Conservation (phyloP, 2,797 vertebrate species). For the Cheirogaleus major region DNA sequence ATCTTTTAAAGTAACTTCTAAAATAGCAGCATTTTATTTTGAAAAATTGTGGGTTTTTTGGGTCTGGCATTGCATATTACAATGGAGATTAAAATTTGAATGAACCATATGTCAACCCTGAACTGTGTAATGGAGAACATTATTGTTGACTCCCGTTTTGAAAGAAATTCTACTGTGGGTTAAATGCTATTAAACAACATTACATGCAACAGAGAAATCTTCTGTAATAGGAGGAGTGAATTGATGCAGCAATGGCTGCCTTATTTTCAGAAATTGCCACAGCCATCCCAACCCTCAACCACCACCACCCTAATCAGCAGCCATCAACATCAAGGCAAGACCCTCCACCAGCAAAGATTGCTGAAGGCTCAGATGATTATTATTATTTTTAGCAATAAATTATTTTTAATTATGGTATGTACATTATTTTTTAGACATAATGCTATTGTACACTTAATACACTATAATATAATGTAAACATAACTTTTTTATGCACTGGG, state of each 20-base stretch:
- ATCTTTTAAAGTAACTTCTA: too few relatives aligned
- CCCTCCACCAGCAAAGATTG: not conserved
- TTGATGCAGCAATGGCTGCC: not conserved
- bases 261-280: not conserved
- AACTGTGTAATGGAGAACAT: too few relatives aligned
- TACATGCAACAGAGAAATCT: too few relatives aligned
- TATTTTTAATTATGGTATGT: not conserved
- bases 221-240: not conserved
- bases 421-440: not conserved
- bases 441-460: not conserved
- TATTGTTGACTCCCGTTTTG: not conserved
- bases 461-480: not conserved
- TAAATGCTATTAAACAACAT: too few relatives aligned
- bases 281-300: not conserved
- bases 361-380: not conserved
- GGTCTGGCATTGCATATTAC: too few relatives aligned
- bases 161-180: not conserved
- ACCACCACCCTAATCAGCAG: not conserved
- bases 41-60: too few relatives aligned
- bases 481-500: not conserved
- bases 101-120: too few relatives aligned
- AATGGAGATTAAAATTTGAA: too few relatives aligned
- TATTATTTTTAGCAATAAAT: not conserved
- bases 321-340: not conserved
- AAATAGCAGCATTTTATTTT: too few relatives aligned